A percentile compares a stretch with the other conserved stretches of the same genome.
Conservation (phyloP, 2,113 vertebrate genomes). For the Anoura caudifer region DNA sequence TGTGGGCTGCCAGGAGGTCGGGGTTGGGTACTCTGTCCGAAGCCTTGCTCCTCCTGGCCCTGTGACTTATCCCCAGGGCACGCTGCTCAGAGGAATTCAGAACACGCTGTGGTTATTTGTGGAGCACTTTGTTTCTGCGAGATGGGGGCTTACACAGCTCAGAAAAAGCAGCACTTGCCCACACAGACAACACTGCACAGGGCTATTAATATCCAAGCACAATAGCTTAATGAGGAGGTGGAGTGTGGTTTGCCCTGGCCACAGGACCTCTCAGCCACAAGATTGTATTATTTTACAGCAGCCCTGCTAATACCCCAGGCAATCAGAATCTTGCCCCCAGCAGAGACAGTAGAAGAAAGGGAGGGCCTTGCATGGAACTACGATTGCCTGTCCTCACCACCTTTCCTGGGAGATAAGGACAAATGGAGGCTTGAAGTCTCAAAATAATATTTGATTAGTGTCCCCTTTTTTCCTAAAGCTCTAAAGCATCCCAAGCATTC, state of each 20-base stretch:
- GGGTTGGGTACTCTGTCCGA: background rate
- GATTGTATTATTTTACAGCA: background rate
- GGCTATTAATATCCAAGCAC: slow-evolving; percentile 65
- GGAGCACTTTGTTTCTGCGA: slow-evolving; percentile 69
- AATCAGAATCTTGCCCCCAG: background rate
- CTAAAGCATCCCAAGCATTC: slow-evolving; percentile 55
- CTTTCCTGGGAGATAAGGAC: background rate
- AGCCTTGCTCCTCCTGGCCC: background rate
- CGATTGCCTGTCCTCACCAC: background rate
- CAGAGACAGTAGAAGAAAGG: background rate
- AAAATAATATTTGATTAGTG: slow-evolving; percentile 57
- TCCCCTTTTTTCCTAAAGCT: background rate
- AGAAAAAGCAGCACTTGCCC: slow-evolving; percentile 65
- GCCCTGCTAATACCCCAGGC: background rate
- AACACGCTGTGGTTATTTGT: slow-evolving; percentile 70
- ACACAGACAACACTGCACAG: slow-evolving; percentile 45
- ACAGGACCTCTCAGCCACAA: background rate
- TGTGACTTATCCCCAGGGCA: slow-evolving; percentile 31
- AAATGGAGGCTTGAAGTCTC: slow-evolving; percentile 28
- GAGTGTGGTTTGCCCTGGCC: slow-evolving; percentile 23
- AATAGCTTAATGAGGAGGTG: slow-evolving; percentile 14
- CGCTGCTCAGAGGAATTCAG: slow-evolving; percentile 68
- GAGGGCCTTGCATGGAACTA: background rate
- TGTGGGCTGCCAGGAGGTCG: background rate
- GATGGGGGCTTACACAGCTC: slow-evolving; percentile 59